A percentile compares a stretch with the other conserved stretches of the same genome.
These are phyloP conservation scores for Pandion haliaetus DNA, from an alignment of 2,113 vertebrate genomes.

Conservation along the genomic window DNA sequence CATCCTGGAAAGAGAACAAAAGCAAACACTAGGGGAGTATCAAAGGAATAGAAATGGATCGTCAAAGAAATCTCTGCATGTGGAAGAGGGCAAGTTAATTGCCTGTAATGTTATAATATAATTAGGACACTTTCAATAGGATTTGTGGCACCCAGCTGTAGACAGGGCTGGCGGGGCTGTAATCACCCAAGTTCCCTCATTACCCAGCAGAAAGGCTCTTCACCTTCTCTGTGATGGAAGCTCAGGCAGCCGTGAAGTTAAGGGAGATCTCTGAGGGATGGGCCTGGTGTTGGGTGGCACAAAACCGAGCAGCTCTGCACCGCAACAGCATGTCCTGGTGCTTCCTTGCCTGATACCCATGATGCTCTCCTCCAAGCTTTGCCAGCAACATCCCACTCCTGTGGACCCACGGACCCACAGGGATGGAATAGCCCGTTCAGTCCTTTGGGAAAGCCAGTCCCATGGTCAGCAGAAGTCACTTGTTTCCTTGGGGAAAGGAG, in stretches of 20 bases:
- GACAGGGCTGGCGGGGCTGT: not conserved
- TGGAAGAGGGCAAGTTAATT: constrained; percentile 8
- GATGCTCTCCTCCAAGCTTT: not conserved
- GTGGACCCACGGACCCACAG: too few relatives aligned
- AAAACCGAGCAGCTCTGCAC: not conserved
- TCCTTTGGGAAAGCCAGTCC: not conserved
- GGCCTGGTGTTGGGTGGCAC: not conserved
- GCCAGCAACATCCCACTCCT: not conserved
- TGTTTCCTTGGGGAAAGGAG: not conserved
- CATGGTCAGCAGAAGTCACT: not conserved
- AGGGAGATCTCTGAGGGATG: not conserved
- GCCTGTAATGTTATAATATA: not conserved
- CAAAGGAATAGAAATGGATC: not conserved
- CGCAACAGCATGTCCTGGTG: accelerated
- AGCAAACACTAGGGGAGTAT: not conserved
- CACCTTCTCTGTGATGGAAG: not conserved
- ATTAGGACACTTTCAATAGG: not conserved
- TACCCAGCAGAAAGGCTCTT: not conserved
- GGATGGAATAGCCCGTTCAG: not conserved
- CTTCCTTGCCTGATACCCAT: not conserved
- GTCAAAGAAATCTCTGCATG: not conserved
- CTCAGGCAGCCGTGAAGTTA: not conserved
- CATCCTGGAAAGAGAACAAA: not conserved
- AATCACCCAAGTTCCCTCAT: not conserved
- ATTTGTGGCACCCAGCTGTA: constrained; percentile 6